These are phyloP conservation scores for Melanotaenia nigrans DNA, from an alignment of 2,797 vertebrate genomes.

Conservation along the genomic window DNA sequence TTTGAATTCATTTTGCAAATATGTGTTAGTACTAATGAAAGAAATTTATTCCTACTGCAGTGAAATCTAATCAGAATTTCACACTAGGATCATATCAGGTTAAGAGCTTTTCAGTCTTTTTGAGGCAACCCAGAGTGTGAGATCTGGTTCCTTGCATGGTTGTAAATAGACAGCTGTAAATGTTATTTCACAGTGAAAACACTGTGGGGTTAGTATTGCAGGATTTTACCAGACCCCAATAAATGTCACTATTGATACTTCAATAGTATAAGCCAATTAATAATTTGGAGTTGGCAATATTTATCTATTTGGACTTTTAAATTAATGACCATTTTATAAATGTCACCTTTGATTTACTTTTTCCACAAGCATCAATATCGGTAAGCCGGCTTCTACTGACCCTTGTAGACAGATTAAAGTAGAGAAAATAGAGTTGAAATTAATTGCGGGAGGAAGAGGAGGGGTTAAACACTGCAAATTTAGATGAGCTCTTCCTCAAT, in stretches of 20 bases:
- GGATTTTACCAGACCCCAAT: neutral
- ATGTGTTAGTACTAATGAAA: conserved; percentile 37
- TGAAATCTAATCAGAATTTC: conserved; percentile 54
- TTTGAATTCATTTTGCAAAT: conserved; percentile 42
- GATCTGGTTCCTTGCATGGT: conserved; percentile 8
- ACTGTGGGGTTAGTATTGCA: neutral
- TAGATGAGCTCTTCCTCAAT: conserved; percentile 60
- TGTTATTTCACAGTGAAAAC: conserved; percentile 16
- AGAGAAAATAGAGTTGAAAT: conserved; percentile 24
- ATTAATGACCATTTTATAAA: neutral
- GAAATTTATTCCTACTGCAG: conserved; percentile 44
- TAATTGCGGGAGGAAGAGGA: conserved; percentile 17
- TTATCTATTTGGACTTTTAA: neutral
- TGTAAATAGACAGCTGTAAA: conserved; percentile 13
- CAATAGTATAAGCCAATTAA: neutral
- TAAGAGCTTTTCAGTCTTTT: conserved; percentile 24
- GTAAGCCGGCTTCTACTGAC: conserved; percentile 1
- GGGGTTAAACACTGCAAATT: conserved; percentile 67
- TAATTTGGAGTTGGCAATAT: neutral
- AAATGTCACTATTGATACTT: conserved; percentile 1
- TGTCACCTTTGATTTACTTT: neutral
- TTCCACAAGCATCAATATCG: neutral
- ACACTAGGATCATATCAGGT: conserved; percentile 44
- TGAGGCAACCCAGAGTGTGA: conserved; percentile 2
- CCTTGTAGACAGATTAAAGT: neutral